A percentile compares a stretch with the other conserved stretches of the same genome.
Conservation (phyloP, 2,888 invertebrate genomes). For the Iselma pallidipennis region DNA sequence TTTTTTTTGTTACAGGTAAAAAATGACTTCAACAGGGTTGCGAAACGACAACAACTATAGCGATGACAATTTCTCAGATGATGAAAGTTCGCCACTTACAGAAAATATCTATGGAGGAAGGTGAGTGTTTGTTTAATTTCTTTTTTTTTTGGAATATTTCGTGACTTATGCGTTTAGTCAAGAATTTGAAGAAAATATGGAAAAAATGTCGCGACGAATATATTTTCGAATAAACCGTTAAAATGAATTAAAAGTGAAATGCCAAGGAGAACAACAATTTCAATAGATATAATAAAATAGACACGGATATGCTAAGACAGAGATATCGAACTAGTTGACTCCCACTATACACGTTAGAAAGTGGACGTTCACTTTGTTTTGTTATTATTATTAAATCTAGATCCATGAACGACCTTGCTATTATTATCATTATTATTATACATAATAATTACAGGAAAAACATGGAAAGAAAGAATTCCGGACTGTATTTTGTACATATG, state of each 20-base stretch:
- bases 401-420: slow-evolving; percentile 45
- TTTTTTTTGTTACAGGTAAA: slow-evolving; percentile 29
- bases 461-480: neutral
- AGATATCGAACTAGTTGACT: slow-evolving; percentile 9
- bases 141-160: too few relatives aligned
- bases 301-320: slow-evolving; percentile 3
- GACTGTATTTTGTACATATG: too few relatives aligned
- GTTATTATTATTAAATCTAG: slow-evolving; percentile 38
- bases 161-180: slow-evolving; percentile 18
- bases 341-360: slow-evolving; percentile 35
- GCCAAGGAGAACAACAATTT: slow-evolving; percentile 47
- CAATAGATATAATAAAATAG: neutral
- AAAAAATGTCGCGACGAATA: too few relatives aligned
- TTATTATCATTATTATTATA: neutral
- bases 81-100: slow-evolving; percentile 84
- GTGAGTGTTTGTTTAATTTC: slow-evolving; percentile 63
- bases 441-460: neutral
- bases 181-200: too few relatives aligned
- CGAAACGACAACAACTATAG: slow-evolving; percentile 68
- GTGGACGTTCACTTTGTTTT: slow-evolving; percentile 40
- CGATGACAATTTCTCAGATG: slow-evolving; percentile 81
- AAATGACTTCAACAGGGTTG: slow-evolving; percentile 69
- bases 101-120: slow-evolving; percentile 91
- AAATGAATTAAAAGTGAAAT: slow-evolving; percentile 47
- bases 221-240: too few relatives aligned